Evolutionary conservation across 2,113 vertebrate genomes (phyloP).

Genomic region (Ahaetulla prasina): DNA sequence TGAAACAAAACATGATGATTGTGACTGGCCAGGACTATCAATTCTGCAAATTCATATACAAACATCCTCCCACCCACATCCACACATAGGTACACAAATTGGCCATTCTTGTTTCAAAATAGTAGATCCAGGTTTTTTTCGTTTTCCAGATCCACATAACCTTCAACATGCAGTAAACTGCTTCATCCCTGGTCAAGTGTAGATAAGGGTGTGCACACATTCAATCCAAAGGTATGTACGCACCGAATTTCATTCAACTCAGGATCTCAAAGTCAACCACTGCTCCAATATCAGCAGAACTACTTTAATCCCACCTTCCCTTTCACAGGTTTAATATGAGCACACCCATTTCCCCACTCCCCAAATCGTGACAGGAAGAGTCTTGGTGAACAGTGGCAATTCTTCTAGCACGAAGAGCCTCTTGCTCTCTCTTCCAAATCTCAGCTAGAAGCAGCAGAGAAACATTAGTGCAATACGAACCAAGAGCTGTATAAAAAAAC

Average conservation of each 20-base stretch:
- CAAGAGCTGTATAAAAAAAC: slow-evolving; percentile 36
- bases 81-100: not conserved
- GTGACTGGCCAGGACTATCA: slow-evolving; percentile 60
- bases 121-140: not conserved
- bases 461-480: slow-evolving; percentile 25
- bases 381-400: slow-evolving; percentile 26
- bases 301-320: slow-evolving; percentile 47
- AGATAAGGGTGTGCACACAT: slow-evolving; percentile 4
- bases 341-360: not conserved
- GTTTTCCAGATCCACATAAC: not conserved
- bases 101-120: not conserved
- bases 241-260: slow-evolving; percentile 24
- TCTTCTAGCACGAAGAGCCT: slow-evolving; percentile 56
- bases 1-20: slow-evolving; percentile 74
- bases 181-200: not conserved
- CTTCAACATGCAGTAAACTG: not conserved
- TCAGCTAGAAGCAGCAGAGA: slow-evolving; percentile 59
- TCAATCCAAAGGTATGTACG: not conserved
- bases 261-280: not conserved
- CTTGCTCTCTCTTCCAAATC: slow-evolving; percentile 47
- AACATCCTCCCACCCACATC: not conserved
- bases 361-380: not conserved
- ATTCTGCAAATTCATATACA: slow-evolving; percentile 41
- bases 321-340: slow-evolving; percentile 8
- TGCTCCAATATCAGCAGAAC: slow-evolving; percentile 45